phyloP scores from a whole-genome alignment of 1,140 invertebrate species.

The Drosophila novamexicana region DNA sequence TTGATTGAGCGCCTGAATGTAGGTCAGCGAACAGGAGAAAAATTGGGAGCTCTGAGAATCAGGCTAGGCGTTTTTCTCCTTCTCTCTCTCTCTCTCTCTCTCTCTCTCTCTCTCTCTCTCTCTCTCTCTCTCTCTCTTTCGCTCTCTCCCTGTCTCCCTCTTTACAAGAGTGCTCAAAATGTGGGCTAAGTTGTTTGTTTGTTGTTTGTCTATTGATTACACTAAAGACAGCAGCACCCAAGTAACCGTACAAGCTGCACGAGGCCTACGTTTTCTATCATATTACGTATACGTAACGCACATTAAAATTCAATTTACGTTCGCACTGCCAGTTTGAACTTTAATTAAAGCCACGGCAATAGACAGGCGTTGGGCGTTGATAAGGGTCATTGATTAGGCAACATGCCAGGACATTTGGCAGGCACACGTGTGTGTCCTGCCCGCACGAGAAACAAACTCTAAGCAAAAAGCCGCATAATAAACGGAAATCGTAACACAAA shows the following conservation, averaged over 20 bases:
- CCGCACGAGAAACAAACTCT: not conserved
- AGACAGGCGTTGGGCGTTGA: conserved; percentile 39
- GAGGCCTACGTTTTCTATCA: not conserved
- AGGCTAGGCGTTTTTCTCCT: not conserved
- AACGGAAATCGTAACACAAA: conserved; percentile 55
- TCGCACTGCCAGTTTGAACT: conserved; percentile 68
- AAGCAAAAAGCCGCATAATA: conserved; percentile 35
- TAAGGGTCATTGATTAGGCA: conserved; percentile 72
- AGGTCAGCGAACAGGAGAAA: conserved; percentile 54
- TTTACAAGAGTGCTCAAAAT: conserved; percentile 54
- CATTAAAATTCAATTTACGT: conserved; percentile 79
- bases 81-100: no score
- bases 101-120: not conserved
- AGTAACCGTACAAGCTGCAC: conserved; percentile 5
- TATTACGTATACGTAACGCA: conserved; percentile 56
- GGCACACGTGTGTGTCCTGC: conserved; percentile 56
- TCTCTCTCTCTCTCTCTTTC: no score
- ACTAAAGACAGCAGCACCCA: conserved; percentile 46
- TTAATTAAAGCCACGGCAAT: conserved; percentile 62
- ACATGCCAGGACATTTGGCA: conserved; percentile 48
- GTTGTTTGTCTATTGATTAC: conserved; percentile 68
- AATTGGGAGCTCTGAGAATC: conserved; percentile 40
- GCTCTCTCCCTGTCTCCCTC: not conserved
- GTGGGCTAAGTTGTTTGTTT: conserved; percentile 67
- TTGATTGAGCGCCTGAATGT: conserved; percentile 58